Evolutionary conservation across 2,888 invertebrate genomes (phyloP).

Genomic region (Erebia palarica): DNA sequence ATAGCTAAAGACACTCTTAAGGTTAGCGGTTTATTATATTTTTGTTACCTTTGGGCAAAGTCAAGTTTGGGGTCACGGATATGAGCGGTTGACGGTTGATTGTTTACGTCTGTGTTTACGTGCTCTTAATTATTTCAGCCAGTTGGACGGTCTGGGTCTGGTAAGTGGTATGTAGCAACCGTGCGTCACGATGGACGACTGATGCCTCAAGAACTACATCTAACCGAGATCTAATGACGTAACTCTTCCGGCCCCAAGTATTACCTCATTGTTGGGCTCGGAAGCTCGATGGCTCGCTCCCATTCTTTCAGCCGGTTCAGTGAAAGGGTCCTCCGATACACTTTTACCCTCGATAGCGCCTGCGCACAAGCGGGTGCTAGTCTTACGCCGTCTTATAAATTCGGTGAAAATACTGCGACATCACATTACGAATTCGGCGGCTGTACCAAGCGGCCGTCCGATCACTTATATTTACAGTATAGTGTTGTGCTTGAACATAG

Average conservation of each 20-base stretch:
- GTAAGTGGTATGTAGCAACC: constrained; percentile 43
- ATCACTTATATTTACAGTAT: constrained; percentile 57
- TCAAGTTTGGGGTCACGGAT: constrained; percentile 10
- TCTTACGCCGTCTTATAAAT: constrained; percentile 78
- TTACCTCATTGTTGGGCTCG: constrained; percentile 77
- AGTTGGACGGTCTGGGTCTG: constrained; percentile 35
- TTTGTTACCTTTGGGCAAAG: neutral
- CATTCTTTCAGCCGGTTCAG: constrained; percentile 77
- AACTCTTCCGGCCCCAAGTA: constrained; percentile 68
- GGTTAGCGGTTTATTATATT: neutral
- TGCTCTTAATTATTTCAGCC: constrained; percentile 9
- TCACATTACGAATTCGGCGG: constrained; percentile 81
- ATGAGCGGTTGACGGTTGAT: neutral
- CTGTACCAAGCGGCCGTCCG: constrained; percentile 71
- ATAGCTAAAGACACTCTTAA: neutral
- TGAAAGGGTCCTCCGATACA: constrained; percentile 79
- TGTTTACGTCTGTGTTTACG: neutral
- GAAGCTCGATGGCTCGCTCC: constrained; percentile 73
- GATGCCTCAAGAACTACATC: constrained; percentile 57
- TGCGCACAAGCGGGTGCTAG: constrained; percentile 57
- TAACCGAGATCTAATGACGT: constrained; percentile 68
- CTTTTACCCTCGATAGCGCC: constrained; percentile 72
- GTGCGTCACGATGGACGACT: constrained; percentile 50
- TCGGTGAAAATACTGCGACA: constrained; percentile 75
- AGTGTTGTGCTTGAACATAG: constrained; percentile 62